phyloP scores from a whole-genome alignment of 2,797 vertebrate species.

The Vultur gryphus region DNA sequence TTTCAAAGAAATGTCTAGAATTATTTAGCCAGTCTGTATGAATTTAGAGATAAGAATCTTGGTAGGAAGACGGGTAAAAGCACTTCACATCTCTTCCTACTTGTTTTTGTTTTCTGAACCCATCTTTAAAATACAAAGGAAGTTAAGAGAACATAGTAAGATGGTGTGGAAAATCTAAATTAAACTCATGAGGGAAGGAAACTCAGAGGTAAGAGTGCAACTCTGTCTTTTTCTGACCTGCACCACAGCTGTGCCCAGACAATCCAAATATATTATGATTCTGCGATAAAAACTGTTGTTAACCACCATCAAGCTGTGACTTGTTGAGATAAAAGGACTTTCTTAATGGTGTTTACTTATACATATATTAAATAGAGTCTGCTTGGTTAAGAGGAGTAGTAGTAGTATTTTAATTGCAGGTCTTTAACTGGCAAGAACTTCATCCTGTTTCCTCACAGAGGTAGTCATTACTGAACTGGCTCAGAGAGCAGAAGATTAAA shows the following conservation, averaged over 20 bases:
- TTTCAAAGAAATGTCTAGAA: not conserved
- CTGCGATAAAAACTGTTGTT: not conserved
- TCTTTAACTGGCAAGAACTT: not conserved
- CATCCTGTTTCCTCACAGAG: not conserved
- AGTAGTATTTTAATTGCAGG: conserved; percentile 8
- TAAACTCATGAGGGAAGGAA: not conserved
- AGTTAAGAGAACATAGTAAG: not conserved
- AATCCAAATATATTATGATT: not conserved
- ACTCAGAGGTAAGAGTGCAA: not conserved
- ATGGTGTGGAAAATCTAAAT: not conserved
- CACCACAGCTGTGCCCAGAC: not conserved
- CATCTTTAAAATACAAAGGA: not conserved
- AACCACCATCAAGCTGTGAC: not conserved
- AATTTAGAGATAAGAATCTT: not conserved
- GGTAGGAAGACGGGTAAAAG: not conserved
- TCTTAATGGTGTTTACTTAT: not conserved
- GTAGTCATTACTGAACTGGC: not conserved
- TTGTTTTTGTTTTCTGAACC: not conserved
- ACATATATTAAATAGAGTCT: not conserved
- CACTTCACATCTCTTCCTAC: not conserved
- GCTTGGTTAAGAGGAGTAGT: not conserved
- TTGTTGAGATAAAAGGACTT: conserved; percentile 13
- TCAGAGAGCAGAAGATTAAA: not conserved
- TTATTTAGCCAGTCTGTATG: not conserved
- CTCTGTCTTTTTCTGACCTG: not conserved